phyloP scores from a whole-genome alignment of 2,113 vertebrate genomes.

The Xenus cinereus region DNA sequence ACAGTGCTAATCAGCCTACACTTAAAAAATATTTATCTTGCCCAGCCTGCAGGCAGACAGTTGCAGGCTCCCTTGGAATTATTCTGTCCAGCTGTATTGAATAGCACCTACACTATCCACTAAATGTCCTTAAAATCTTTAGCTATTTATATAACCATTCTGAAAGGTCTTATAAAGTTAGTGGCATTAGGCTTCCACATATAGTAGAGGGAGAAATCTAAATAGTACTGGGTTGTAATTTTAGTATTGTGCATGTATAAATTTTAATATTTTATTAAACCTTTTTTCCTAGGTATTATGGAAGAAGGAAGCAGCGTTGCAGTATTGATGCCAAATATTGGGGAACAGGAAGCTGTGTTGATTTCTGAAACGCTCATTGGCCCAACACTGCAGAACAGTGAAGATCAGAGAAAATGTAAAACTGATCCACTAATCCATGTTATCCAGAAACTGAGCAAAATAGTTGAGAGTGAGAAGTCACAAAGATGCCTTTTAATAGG shows the following conservation, averaged over 20 bases:
- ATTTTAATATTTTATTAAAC: background rate
- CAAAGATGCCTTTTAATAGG: slow-evolving; percentile 81
- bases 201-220: background rate
- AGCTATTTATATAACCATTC: background rate
- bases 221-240: background rate
- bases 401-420: slow-evolving; percentile 73
- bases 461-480: slow-evolving; percentile 88
- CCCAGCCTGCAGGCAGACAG: background rate
- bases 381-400: slow-evolving; percentile 49
- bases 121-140: background rate
- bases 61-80: background rate
- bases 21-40: background rate
- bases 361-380: slow-evolving; percentile 73
- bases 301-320: slow-evolving; percentile 83
- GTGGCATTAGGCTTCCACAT: background rate
- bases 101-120: background rate
- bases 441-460: slow-evolving; percentile 95
- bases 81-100: background rate
- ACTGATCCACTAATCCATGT: slow-evolving; percentile 91
- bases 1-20: background rate
- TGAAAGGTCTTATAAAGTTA: background rate
- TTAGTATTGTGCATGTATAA: background rate
- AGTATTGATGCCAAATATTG: slow-evolving; percentile 79
- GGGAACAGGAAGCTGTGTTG: slow-evolving; percentile 76
- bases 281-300: slow-evolving; percentile 81